phyloP scores from a whole-genome alignment of 2,113 vertebrate species.

The Centropus unirufus region DNA sequence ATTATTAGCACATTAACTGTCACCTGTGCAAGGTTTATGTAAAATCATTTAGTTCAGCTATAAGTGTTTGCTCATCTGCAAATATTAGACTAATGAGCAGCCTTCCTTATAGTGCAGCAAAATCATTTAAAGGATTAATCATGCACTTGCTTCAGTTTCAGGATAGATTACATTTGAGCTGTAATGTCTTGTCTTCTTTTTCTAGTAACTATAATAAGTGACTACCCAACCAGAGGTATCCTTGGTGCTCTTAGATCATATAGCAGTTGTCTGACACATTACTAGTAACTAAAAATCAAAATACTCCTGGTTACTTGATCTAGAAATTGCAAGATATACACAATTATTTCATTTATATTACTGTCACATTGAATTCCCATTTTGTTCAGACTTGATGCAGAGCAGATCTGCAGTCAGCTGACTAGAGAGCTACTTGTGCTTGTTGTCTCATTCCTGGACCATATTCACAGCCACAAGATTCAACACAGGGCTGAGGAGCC shows the following conservation, averaged over 20 bases:
- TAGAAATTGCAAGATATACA: neutral
- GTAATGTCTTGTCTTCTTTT: neutral
- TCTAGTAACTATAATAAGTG: neutral
- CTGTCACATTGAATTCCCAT: neutral
- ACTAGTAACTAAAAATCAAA: neutral
- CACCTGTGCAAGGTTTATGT: neutral
- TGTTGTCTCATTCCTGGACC: neutral
- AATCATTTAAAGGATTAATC: neutral
- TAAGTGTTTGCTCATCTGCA: neutral
- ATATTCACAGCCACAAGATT: neutral
- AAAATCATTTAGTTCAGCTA: neutral
- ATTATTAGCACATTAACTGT: neutral
- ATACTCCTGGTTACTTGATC: neutral
- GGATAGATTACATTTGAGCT: neutral
- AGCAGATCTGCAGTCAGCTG: neutral
- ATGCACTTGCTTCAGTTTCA: neutral
- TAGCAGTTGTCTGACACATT: neutral
- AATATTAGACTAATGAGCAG: neutral
- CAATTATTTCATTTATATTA: neutral
- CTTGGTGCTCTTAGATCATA: neutral
- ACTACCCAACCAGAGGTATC: neutral
- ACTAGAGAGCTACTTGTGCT: neutral
- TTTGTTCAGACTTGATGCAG: neutral
- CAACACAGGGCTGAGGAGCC: neutral
- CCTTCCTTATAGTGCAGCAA: neutral